These are phyloP conservation scores for Drosophila hydei DNA, from an alignment of 1,140 invertebrate species.

Conservation along the genomic window DNA sequence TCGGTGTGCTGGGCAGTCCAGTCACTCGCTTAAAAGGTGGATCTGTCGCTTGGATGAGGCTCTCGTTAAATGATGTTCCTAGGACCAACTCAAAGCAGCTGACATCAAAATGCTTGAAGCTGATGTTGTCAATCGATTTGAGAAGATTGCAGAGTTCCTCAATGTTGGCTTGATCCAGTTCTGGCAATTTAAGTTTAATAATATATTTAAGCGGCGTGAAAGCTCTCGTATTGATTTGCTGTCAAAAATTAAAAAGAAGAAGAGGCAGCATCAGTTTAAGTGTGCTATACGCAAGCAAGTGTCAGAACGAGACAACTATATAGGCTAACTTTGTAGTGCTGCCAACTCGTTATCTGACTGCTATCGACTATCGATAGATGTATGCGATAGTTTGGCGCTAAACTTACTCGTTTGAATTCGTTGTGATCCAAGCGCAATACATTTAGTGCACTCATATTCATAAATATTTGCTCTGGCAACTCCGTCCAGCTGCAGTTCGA, in stretches of 20 bases:
- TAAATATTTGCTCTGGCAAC: conserved; percentile 81
- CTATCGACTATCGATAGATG: conserved; percentile 41
- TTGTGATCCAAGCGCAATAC: conserved; percentile 84
- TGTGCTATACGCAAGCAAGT: conserved; percentile 20
- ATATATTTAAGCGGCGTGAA: conserved; percentile 74
- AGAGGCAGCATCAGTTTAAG: conserved; percentile 12
- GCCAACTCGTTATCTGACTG: conserved; percentile 29
- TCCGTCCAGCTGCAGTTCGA: conserved; percentile 75
- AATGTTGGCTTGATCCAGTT: conserved; percentile 65
- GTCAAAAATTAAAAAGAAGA: conserved; percentile 41
- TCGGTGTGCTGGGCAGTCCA: conserved; percentile 39
- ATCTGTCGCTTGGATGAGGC: conserved; percentile 69
- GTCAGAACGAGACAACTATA: conserved; percentile 58
- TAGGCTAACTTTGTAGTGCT: conserved; percentile 9
- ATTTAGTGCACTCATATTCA: conserved; percentile 84
- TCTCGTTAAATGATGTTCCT: conserved; percentile 79
- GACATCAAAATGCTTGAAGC: conserved; percentile 70
- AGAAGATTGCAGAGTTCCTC: conserved; percentile 75
- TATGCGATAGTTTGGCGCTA: conserved; percentile 32
- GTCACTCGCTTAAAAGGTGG: conserved; percentile 49
- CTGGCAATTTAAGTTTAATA: conserved; percentile 76
- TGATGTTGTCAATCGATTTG: conserved; percentile 77
- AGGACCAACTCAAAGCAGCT: conserved; percentile 78
- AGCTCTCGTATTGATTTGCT: conserved; percentile 83
- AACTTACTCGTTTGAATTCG: conserved; percentile 74